Conservation (phyloP, 2,888 invertebrate species). For the Hetaerina titia region DNA sequence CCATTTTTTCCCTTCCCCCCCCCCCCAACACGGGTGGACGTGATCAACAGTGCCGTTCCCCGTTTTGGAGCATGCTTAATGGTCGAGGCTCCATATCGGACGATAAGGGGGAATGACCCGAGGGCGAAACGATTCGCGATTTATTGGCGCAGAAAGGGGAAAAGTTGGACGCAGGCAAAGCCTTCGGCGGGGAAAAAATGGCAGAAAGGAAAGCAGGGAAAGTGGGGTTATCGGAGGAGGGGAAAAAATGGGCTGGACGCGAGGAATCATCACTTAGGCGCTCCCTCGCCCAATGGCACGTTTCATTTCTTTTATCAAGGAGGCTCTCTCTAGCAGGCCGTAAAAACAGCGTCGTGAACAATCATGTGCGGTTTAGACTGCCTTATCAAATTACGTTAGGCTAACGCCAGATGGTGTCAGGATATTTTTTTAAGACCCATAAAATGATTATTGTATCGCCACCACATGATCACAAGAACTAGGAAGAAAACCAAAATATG, state of each 20-base stretch:
- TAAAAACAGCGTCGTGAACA: no score
- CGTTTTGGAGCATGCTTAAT: constrained; percentile 47
- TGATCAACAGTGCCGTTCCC: constrained; percentile 39
- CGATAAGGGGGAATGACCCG: constrained; percentile 27
- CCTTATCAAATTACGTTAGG: no score
- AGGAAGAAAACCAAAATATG: no score
- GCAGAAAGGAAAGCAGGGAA: background rate
- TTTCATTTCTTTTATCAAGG: no score
- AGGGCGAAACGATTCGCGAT: constrained; percentile 42
- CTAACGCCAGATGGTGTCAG: no score
- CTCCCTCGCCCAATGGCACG: no score
- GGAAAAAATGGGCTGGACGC: background rate
- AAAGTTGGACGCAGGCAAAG: background rate
- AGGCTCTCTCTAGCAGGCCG: no score
- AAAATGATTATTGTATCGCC: no score
- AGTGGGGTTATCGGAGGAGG: background rate
- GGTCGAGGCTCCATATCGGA: background rate
- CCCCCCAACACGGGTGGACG: background rate
- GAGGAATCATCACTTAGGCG: background rate
- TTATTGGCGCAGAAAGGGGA: constrained; percentile 21
- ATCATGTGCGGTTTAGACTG: no score
- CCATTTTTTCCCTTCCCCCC: background rate
- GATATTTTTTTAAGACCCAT: no score
- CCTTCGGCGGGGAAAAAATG: background rate
- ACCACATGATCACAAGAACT: no score